Conservation (phyloP, 2,888 invertebrate species). For the Pachliopta kotzebuea region DNA sequence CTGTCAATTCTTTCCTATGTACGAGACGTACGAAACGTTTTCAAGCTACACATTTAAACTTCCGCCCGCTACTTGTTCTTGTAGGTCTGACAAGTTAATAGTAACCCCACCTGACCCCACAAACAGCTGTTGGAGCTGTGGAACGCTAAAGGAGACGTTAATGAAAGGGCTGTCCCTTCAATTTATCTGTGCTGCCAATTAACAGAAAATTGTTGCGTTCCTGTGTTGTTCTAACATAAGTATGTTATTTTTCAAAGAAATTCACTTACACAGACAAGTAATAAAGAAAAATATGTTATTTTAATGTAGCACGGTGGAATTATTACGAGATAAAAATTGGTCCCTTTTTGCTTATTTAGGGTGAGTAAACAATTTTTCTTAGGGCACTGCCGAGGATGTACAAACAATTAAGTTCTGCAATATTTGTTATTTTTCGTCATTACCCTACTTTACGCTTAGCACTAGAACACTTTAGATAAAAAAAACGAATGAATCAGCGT, state of each 20-base stretch:
- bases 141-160: slow-evolving; percentile 16
- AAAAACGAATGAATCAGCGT: background rate
- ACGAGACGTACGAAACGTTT: background rate
- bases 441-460: slow-evolving; percentile 56
- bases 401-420: slow-evolving; percentile 53
- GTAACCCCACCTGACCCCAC: slow-evolving; percentile 22
- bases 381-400: slow-evolving; percentile 56
- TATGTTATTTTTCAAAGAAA: slow-evolving; percentile 6
- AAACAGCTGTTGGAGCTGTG: slow-evolving; percentile 11
- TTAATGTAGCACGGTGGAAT: slow-evolving; percentile 43
- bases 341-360: slow-evolving; percentile 65
- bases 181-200: slow-evolving; percentile 21
- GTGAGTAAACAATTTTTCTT: slow-evolving; percentile 67
- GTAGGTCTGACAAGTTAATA: slow-evolving; percentile 18
- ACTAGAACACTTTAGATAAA: background rate
- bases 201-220: slow-evolving; percentile 8
- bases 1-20: background rate
- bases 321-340: slow-evolving; percentile 64
- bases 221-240: background rate
- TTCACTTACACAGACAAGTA: background rate
- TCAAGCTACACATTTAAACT: background rate
- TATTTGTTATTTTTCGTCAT: slow-evolving; percentile 78
- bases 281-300: too few relatives aligned
- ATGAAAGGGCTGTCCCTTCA: slow-evolving; percentile 23
- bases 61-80: slow-evolving; percentile 4